Conservation (phyloP, 2,113 vertebrate species). For the Lepus americanus region DNA sequence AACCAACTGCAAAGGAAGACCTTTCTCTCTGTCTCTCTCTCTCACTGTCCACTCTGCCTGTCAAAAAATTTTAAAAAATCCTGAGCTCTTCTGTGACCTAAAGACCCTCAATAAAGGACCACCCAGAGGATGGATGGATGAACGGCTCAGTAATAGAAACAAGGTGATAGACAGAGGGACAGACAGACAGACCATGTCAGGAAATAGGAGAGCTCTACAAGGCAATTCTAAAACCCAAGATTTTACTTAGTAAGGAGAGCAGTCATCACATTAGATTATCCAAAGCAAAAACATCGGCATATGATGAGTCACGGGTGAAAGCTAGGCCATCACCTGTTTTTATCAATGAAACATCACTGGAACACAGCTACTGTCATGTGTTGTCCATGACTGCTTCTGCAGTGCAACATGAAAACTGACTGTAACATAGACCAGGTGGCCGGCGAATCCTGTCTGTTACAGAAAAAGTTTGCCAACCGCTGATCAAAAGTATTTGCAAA, state of each 20-base stretch:
- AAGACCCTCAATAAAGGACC: not conserved
- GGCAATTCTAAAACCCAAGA: not conserved
- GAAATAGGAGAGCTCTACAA: not conserved
- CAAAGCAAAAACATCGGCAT: not conserved
- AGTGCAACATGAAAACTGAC: not conserved
- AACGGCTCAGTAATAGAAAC: no score
- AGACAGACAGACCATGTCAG: not conserved
- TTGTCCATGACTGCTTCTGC: not conserved
- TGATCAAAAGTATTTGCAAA: slow-evolving; percentile 18
- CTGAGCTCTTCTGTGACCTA: not conserved
- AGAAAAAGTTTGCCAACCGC: not conserved
- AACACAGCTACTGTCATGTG: not conserved
- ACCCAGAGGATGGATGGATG: not conserved
- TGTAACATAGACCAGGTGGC: not conserved
- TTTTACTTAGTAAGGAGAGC: not conserved
- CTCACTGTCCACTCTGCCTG: no score
- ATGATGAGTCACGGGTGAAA: not conserved
- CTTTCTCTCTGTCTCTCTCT: no score
- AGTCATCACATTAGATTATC: not conserved
- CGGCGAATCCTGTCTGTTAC: not conserved
- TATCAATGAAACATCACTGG: slow-evolving; percentile 52
- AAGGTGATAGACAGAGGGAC: no score
- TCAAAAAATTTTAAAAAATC: no score
- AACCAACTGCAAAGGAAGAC: no score
- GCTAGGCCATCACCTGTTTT: not conserved